Conservation (phyloP, 2,113 vertebrate genomes). For the pig (Sus scrofa) region T2T-Sscrofa CM000830.6:105644001-105644500, state of each 20-base stretch:
- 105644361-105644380: conserved; percentile 57
- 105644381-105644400: conserved; percentile 57
- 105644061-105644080: conserved; percentile 78
- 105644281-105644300: conserved; percentile 57
- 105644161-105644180: conserved; percentile 85
- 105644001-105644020: conserved; percentile 77
- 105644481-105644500: conserved; percentile 29
- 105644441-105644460: conserved; percentile 19
- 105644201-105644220: conserved; percentile 76
- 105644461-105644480: conserved; percentile 36
- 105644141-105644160: conserved; percentile 83
- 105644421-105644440: conserved; percentile 39
- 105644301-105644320: conserved; percentile 49
- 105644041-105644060: conserved; percentile 70
- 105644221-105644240: conserved; percentile 77
- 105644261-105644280: conserved; percentile 64
- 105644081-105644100: conserved; percentile 82
- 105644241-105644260: conserved; percentile 65
- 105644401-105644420: conserved; percentile 1
- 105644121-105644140: conserved; percentile 84
- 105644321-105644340: conserved; percentile 58
- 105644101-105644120: conserved; percentile 84
- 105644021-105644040: conserved; percentile 73
- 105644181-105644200: conserved; percentile 80
- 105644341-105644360: conserved; percentile 47